phyloP scores from a whole-genome alignment of 2,888 invertebrate species.

The Euplagia quadripunctaria region DNA sequence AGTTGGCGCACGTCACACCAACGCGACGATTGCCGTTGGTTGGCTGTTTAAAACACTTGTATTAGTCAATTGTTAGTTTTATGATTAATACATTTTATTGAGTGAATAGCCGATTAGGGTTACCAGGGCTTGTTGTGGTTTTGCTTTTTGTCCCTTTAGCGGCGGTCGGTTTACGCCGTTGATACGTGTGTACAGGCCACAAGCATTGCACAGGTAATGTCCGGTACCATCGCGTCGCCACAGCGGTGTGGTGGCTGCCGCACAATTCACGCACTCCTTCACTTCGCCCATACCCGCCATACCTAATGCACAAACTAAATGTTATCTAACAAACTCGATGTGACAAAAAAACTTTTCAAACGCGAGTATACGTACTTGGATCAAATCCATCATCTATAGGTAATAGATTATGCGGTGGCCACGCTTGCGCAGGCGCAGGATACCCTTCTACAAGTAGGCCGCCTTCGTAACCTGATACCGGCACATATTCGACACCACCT shows the following conservation, averaged over 20 bases:
- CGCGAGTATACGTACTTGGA: slow-evolving; percentile 67
- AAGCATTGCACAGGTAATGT: slow-evolving; percentile 99
- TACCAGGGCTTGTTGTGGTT: slow-evolving; percentile 88
- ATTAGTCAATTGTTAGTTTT: neutral
- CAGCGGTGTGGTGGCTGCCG: slow-evolving; percentile 96
- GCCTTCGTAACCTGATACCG: slow-evolving; percentile 82
- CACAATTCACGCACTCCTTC: slow-evolving; percentile 97
- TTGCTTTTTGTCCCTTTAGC: slow-evolving; percentile 89
- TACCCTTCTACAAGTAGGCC: slow-evolving; percentile 81
- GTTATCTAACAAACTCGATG: neutral
- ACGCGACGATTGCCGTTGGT: slow-evolving; percentile 89
- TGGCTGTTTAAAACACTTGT: slow-evolving; percentile 63
- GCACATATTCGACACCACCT: slow-evolving; percentile 80
- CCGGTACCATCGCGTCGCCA: slow-evolving; percentile 99
- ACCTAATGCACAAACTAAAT: slow-evolving; percentile 51
- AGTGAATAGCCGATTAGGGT: neutral
- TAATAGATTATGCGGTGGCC: slow-evolving; percentile 79
- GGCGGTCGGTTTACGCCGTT: slow-evolving; percentile 92
- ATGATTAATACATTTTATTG: neutral
- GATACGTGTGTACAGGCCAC: slow-evolving; percentile 96
- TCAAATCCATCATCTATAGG: slow-evolving; percentile 84
- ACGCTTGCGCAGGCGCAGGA: slow-evolving; percentile 76
- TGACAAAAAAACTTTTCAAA: neutral
- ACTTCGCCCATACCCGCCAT: slow-evolving; percentile 88
- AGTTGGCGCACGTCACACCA: slow-evolving; percentile 98